These are phyloP conservation scores for Megathymus violae DNA, from an alignment of 1,140 invertebrate genomes.

Conservation along the genomic window DNA sequence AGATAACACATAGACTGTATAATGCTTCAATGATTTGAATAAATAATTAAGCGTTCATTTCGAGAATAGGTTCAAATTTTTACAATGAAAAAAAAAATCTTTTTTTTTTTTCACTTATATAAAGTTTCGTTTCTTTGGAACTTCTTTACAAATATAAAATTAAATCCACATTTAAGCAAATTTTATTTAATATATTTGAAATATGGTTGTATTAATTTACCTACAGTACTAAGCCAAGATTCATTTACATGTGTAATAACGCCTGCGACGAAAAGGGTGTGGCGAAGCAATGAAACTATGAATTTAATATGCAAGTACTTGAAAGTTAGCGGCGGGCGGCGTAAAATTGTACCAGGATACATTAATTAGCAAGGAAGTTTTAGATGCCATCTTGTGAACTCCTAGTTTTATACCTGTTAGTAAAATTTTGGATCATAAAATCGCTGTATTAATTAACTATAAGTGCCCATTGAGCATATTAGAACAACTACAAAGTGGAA, in stretches of 20 bases:
- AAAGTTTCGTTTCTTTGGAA: no score
- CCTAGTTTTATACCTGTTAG: conserved; percentile 13
- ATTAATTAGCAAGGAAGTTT: conserved; percentile 51
- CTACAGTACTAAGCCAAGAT: not conserved
- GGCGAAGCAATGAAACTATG: conserved; percentile 41
- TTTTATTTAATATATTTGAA: not conserved
- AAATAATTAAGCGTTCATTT: no score
- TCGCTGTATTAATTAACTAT: conserved; percentile 9
- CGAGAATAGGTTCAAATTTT: no score
- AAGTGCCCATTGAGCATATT: conserved; percentile 11
- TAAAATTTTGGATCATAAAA: conserved; percentile 13
- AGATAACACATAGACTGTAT: conserved; percentile 15
- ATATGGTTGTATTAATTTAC: not conserved
- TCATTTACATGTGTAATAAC: conserved; percentile 10
- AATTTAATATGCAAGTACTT: conserved; percentile 53
- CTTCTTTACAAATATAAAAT: no score
- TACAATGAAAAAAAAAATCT: no score
- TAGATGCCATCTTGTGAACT: conserved; percentile 36
- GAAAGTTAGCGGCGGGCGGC: conserved; percentile 42
- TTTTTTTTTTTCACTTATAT: no score
- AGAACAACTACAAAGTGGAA: conserved; percentile 33
- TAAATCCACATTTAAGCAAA: no score
- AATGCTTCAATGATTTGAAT: conserved; percentile 1
- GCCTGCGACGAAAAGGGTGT: not conserved
- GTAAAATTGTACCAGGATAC: conserved; percentile 51